Conservation (phyloP, 2,113 vertebrate species). For the Austrofundulus limnaeus region DNA sequence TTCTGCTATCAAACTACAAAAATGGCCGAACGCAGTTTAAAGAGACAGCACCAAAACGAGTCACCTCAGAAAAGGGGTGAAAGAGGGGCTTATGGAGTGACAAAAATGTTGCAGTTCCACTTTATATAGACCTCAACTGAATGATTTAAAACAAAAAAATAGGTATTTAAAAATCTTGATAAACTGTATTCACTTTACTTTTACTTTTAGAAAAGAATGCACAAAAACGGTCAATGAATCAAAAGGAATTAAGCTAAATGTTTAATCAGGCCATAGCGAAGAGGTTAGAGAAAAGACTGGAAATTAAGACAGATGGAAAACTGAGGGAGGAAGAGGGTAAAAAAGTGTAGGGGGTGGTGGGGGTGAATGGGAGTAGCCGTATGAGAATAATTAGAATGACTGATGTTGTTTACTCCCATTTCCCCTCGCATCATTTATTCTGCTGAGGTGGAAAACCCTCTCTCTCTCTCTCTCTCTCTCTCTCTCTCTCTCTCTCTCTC, state of each 20-base stretch:
- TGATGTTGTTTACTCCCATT: conserved; percentile 82
- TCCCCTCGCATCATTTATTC: conserved; percentile 80
- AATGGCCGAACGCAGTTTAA: no score
- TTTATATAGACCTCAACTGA: no score
- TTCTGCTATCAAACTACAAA: no score
- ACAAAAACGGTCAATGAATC: conserved; percentile 6
- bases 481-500: conserved; percentile 3
- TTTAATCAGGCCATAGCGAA: conserved; percentile 34
- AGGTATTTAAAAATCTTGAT: no score
- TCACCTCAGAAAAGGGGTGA: no score
- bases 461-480: conserved; percentile 49
- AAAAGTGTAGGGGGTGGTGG: conserved; percentile 36
- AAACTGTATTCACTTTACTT: no score
- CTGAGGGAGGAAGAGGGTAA: conserved; percentile 34
- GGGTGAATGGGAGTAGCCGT: conserved; percentile 65
- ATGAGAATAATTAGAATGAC: conserved; percentile 79
- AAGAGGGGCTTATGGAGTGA: no score
- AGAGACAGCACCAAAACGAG: no score
- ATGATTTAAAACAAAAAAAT: no score
- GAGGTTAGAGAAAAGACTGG: conserved; percentile 9
- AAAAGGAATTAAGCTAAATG: conserved; percentile 21
- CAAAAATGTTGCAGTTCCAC: no score
- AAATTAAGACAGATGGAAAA: conserved; percentile 65
- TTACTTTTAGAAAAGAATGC: conserved; percentile 5
- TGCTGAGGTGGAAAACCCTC: conserved; percentile 75